These are phyloP conservation scores for Arrhamphus sclerolepis DNA, from an alignment of 2,797 vertebrate species.

Conservation along the genomic window DNA sequence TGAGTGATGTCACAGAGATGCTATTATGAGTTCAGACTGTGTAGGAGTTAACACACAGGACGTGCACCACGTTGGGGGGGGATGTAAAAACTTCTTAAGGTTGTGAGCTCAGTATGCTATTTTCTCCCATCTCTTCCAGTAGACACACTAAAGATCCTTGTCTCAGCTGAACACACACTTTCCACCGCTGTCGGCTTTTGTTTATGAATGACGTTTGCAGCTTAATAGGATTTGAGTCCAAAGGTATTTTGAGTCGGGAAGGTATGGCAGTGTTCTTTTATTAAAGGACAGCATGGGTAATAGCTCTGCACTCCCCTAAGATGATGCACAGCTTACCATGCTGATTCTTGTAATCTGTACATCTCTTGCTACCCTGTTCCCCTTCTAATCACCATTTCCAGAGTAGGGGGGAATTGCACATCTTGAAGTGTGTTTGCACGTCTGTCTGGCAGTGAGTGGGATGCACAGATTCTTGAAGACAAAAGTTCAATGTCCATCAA, in stretches of 20 bases:
- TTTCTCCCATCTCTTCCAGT: conserved; percentile 29
- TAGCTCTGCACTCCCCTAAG: conserved; percentile 57
- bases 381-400: conserved; percentile 63
- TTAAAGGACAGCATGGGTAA: conserved; percentile 61
- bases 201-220: conserved; percentile 62
- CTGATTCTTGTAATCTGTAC: conserved; percentile 32
- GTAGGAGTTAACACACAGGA: conserved; percentile 45
- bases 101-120: conserved; percentile 27
- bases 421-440: conserved; percentile 30
- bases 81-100: conserved; percentile 29
- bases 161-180: conserved; percentile 63
- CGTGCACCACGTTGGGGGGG: conserved; percentile 10
- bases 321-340: conserved; percentile 58
- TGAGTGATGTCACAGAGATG: conserved; percentile 32
- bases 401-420: conserved; percentile 24
- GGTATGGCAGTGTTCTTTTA: conserved; percentile 52
- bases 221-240: conserved; percentile 57
- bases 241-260: conserved; percentile 60
- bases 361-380: conserved; percentile 28
- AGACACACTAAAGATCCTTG: conserved; percentile 44
- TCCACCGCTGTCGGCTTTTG: conserved; percentile 60
- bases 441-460: conserved; percentile 50
- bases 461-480: conserved; percentile 34
- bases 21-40: conserved; percentile 40
- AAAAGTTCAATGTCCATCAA: conserved; percentile 42